Percentiles rank a stretch among this genome's conserved stretches.
phyloP scores from a whole-genome alignment of 2,797 vertebrate genomes.

The Smutsia gigantea region DNA sequence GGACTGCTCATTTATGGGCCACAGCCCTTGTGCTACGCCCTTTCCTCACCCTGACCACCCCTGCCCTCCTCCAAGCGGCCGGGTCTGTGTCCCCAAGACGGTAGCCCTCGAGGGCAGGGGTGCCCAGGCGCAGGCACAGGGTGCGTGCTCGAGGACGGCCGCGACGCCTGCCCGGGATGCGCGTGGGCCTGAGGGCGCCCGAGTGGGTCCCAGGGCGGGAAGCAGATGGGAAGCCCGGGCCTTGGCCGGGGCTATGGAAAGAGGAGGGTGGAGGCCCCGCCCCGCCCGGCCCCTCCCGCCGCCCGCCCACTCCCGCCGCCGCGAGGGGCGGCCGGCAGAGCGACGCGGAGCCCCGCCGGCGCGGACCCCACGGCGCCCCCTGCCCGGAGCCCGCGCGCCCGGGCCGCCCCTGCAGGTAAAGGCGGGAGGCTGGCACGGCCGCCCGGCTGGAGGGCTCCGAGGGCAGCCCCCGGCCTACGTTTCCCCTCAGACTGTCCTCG shows the following conservation, averaged over 20 bases:
- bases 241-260: conserved; percentile 75
- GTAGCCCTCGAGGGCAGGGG: neutral
- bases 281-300: conserved; percentile 67
- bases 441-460: neutral
- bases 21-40: neutral
- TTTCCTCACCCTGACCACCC: neutral
- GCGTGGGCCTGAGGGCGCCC: neutral
- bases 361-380: conserved; percentile 44
- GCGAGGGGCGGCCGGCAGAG: conserved; percentile 66
- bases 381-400: conserved; percentile 3
- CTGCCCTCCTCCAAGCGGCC: neutral
- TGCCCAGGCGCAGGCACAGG: neutral
- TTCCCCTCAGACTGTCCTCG: neutral
- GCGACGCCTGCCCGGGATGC: neutral
- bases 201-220: neutral
- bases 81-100: neutral
- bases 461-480: neutral
- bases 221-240: neutral
- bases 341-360: conserved; percentile 52
- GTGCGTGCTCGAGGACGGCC: neutral
- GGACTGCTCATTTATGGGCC: neutral
- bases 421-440: neutral
- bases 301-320: conserved; percentile 58
- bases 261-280: conserved; percentile 72
- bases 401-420: conserved; percentile 70